Evolutionary conservation across 2,797 vertebrate genomes (phyloP), one percentile per base, ranked within the genome.

Genomic region (Trematomus bernacchii): DNA sequence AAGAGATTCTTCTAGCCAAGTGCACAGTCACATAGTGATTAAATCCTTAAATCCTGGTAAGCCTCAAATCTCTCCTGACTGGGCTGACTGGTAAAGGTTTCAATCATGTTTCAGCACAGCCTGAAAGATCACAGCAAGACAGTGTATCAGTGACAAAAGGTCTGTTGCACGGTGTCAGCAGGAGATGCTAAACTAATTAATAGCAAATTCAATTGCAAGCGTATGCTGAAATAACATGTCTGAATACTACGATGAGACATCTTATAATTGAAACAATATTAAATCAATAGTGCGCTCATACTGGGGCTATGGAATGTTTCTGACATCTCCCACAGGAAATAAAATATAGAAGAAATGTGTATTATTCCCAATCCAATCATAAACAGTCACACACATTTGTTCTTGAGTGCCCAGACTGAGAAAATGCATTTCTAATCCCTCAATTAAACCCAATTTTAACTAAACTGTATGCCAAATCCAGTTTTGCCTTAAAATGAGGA

Each of bases 101-200:
- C 18, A 42, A 30, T 74, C 76, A 42, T 46, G 47, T 71, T 74
- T 80, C 19, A 65, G 57, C 54, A 55, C 44, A 21, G 66, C 46
- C 52, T 69, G 69, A 54, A 23, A 61, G 61, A 81, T 82, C 59
- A 62, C 57, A 72, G 66, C 65, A 77, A 66, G 79, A 70, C 71
- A 51, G 15, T 48, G 70, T 61, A 62, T 71, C 61, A 74, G 44
- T 61, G 77, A 71, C 69, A 5, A 70, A 55, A 62, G 59, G 59
- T 82, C 71, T 77, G 72, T 50, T 69, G 57, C 42, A 50, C n/a
- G 48, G 67, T 66, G 53, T 62, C 52, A 79, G 54, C 47, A 77
- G 70, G 68, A 77, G 46, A 70, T 71, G 69, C 42, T 59, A 73
- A 82, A 68, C 46, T 63, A 71, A 47, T 40, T 55, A 54, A 71